A percentile compares a stretch with the other conserved stretches of the same genome.
phyloP scores from a whole-genome alignment of 2,888 invertebrate genomes.

The Steinernema hermaphroditum region DNA sequence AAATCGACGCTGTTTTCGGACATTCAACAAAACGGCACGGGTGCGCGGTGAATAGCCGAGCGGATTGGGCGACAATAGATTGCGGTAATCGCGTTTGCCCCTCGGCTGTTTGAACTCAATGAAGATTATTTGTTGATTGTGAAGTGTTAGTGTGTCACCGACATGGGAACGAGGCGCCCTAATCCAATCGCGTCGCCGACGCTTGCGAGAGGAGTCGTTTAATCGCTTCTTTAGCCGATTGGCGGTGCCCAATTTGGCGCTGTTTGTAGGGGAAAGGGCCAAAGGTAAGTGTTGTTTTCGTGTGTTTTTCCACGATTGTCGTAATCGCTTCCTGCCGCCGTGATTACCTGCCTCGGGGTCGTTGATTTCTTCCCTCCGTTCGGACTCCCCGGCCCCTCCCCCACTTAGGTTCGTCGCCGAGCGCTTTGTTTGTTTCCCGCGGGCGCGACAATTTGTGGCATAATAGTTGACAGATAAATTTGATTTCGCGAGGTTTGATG shows the following conservation, averaged over 20 bases:
- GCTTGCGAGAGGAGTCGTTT: too few relatives aligned
- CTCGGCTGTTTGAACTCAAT: conserved; percentile 2
- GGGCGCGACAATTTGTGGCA: conserved; percentile 18
- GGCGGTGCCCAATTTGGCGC: too few relatives aligned
- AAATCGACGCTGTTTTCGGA: too few relatives aligned
- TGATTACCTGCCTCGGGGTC: conserved; percentile 13
- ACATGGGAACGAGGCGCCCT: too few relatives aligned
- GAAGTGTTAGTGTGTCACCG: neutral
- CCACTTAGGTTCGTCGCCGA: too few relatives aligned
- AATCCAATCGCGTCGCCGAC: too few relatives aligned
- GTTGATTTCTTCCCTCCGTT: neutral
- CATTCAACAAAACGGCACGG: neutral
- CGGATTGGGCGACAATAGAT: neutral
- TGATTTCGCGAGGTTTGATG: conserved; percentile 13
- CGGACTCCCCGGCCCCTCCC: too few relatives aligned
- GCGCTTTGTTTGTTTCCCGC: conserved; percentile 1
- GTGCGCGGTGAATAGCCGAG: neutral
- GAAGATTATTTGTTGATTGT: conserved; percentile 19
- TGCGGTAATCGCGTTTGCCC: conserved; percentile 22
- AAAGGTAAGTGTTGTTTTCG: conserved; percentile 18
- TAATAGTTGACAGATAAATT: conserved; percentile 28
- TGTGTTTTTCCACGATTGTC: neutral
- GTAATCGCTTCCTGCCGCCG: conserved; percentile 19
- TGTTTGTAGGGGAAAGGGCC: neutral
- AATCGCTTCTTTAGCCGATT: too few relatives aligned